These are phyloP conservation scores for Paradisaea rubra DNA, from an alignment of 2,113 vertebrate genomes.

Conservation along the genomic window DNA sequence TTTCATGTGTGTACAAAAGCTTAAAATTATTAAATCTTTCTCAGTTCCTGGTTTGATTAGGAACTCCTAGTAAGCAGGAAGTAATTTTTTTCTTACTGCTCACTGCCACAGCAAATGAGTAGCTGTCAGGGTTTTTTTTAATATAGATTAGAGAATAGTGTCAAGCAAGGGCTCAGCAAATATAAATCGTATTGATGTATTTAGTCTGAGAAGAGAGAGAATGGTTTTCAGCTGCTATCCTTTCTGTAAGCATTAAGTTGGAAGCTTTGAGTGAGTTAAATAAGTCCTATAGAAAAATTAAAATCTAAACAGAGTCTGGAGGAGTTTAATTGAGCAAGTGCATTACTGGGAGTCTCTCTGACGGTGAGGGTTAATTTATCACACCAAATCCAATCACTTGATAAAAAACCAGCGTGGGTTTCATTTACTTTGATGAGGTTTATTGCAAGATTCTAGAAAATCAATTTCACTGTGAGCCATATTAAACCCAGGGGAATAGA, in stretches of 20 bases:
- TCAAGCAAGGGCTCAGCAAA: not conserved
- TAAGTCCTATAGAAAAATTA: constrained; percentile 49
- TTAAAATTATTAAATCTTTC: not conserved
- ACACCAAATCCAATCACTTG: constrained; percentile 70
- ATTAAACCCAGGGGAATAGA: constrained; percentile 75
- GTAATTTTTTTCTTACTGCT: not conserved
- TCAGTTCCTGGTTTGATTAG: not conserved
- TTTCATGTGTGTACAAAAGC: not conserved
- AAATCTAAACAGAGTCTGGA: constrained; percentile 53
- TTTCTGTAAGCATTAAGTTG: not conserved
- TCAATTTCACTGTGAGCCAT: constrained; percentile 76
- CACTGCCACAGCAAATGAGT: not conserved
- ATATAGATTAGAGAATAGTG: not conserved
- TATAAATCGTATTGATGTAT: not conserved
- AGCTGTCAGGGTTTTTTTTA: not conserved
- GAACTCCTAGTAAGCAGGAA: not conserved
- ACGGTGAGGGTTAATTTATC: constrained; percentile 69
- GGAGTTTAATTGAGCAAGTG: constrained; percentile 54
- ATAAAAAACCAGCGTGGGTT: constrained; percentile 69
- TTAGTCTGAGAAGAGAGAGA: not conserved
- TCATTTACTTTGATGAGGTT: constrained; percentile 77
- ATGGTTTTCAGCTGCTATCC: not conserved
- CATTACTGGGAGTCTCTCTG: constrained; percentile 50
- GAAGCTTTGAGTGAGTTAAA: constrained; percentile 33
- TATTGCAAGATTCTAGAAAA: constrained; percentile 77